These are phyloP conservation scores for Drosophila suzukii DNA, from an alignment of 1,140 invertebrate species.

Conservation along the genomic window DNA sequence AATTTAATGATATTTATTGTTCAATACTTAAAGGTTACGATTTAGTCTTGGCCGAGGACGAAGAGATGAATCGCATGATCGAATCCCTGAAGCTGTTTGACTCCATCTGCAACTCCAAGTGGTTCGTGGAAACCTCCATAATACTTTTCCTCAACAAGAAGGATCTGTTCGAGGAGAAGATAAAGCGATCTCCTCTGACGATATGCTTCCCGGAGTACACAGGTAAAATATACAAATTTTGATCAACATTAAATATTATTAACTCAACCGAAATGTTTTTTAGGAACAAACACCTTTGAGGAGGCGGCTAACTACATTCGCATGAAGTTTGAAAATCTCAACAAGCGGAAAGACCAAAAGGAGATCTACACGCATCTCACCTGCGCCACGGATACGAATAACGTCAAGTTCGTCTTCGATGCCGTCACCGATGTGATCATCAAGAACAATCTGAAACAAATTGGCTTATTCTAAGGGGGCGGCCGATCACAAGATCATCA, in stretches of 20 bases:
- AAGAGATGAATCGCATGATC: conserved; percentile 96
- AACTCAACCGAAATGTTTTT: conserved; percentile 4
- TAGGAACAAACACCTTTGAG: conserved; percentile 93
- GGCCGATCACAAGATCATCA: conserved; percentile 25
- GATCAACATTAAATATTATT: neutral
- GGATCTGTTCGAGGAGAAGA: conserved; percentile 98
- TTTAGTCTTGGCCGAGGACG: conserved; percentile 97
- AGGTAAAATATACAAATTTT: conserved; percentile 86
- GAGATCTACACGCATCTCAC: conserved; percentile 97
- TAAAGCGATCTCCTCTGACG: conserved; percentile 94
- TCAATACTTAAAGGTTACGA: conserved; percentile 91
- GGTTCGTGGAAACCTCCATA: conserved; percentile 99
- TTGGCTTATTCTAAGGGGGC: conserved; percentile 87
- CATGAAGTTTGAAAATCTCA: conserved; percentile 95
- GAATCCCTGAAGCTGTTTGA: conserved; percentile 98
- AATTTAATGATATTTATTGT: no score
- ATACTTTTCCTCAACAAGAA: conserved; percentile 99
- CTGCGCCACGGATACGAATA: conserved; percentile 95
- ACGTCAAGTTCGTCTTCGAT: conserved; percentile 97
- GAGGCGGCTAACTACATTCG: conserved; percentile 95
- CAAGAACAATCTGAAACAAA: conserved; percentile 96
- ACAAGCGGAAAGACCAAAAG: conserved; percentile 94
- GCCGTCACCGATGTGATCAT: conserved; percentile 97
- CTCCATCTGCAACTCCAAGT: conserved; percentile 98
- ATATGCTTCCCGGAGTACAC: conserved; percentile 98